Evolutionary conservation across 2,797 vertebrate species (phyloP), one percentile per base, ranked within the genome.

Genomic region (Mus minutoides): DNA sequence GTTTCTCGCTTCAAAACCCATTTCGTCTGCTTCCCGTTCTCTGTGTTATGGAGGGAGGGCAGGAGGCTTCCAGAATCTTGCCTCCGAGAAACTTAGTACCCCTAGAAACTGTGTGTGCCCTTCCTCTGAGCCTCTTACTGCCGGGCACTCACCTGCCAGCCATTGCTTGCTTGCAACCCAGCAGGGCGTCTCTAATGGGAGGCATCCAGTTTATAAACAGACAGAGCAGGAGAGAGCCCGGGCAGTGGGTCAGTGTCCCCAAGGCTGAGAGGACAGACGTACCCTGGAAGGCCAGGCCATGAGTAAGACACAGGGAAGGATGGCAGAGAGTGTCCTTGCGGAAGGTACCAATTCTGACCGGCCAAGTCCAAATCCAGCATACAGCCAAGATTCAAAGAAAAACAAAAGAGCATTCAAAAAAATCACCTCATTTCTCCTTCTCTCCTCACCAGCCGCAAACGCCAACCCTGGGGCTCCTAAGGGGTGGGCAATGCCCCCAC

Each of bases 1-100:
- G 91, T 97, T 97, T 97, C 95, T 92, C 34, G 26, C 94, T 94
- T 95, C 14, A 0, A 94, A 97, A 88, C 79, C 80, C 95, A 97
- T 98, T 97, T 97, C 58, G 76, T 95, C 92, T 95, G 93, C 86
- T 96, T 94, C 88, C 96, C 43, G 62, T 37, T 64, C 43, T 86
- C 76, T 13, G 16, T 14, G 49, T 85, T 49, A 52, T 54, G 40
- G 75, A 84, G 86, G 26, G 92, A 87, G 77, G 80, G 75, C 62
- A 34, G 71, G 56, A n/a, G 43, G 19, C 56, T 90, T 91, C 91
- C n/a, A 40, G 69, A 75, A 78, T 88, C 76, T 56, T 83, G 84
- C 19, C 26, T 75, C 88, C 4, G 34, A 1, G 60, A 88, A 91
- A 91, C 1, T 22, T 4, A 12, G n/a, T 8, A 22, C 40, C 46